Evolutionary conservation across 2,797 vertebrate species (phyloP), one percentile per base, ranked within the genome.

Genomic region (Acestrorhynchus altus): DNA sequence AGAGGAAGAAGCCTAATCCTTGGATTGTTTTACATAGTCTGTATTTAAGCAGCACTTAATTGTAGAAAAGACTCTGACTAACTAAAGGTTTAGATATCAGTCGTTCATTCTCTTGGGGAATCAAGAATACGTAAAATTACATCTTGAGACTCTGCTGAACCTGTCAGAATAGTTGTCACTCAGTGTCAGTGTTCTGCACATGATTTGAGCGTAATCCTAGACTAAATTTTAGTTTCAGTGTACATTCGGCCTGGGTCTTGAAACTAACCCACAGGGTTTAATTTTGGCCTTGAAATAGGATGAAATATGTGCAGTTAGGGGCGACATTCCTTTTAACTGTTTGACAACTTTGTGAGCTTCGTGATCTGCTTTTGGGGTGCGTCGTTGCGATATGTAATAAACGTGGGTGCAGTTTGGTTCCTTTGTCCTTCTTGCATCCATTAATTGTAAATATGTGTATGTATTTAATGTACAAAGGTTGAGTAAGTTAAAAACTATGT

Each of bases 361-460:
- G n/a, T 20, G 39, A 35, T 56, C 39, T 56, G 76, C 68, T 78
- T 56, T 57, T 26, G 44, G 40, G n/a, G 52, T 44, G 10, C 71
- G 67, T 46, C 18, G 9, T n/a, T 56, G 57, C 67, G 24, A 16
- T 63, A 12, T 64, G 18, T 64, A 51, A 9, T 42, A 54, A 46
- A 13, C 42, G 65, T 16, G 28, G 66, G 60, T 11, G 70, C 42
- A 64, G 0, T 56, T 20, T 26, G 49, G 28, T 66, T 51, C 28
- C 39, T 57, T 78, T 35, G 31, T 35, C 24, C 46, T 71, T 24
- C 51, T 39, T 59, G 42, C 42, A 28, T 15, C 10, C 18, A 16
- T 83, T 68, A 64, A 59, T 63, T 73, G 74, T 77, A 73, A 76
- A 78, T 81, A 76, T 68, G 54, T 81, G 73, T 81, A 73, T 73